phyloP scores from a whole-genome alignment of 2,888 invertebrate species.

The Tachina grossa region DNA sequence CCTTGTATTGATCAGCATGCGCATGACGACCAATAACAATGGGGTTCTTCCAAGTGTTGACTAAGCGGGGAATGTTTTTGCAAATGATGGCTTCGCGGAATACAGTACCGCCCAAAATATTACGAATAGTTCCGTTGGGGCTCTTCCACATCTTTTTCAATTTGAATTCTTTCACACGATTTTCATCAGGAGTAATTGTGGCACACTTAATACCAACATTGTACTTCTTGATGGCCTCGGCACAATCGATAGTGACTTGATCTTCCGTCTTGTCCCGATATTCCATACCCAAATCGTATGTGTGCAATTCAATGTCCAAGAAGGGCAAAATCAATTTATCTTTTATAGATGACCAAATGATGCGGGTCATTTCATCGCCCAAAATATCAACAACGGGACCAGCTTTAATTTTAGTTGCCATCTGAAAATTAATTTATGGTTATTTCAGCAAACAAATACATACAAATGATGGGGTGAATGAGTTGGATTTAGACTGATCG shows the following conservation, averaged over 20 bases:
- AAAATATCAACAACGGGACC: conserved; percentile 96
- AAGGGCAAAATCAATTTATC: conserved; percentile 98
- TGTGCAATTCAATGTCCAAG: conserved; percentile 96
- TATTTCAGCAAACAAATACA: neutral
- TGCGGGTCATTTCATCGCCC: conserved; percentile 98
- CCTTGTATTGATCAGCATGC: conserved; percentile 98
- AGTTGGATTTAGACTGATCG: neutral
- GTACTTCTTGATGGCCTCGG: conserved; percentile 97
- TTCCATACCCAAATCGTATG: conserved; percentile 97
- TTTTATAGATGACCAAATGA: conserved; percentile 99
- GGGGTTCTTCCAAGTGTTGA: conserved; percentile 96
- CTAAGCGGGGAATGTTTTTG: conserved; percentile 97
- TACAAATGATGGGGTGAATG: neutral
- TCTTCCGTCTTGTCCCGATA: conserved; percentile 96
- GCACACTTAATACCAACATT: conserved; percentile 99
- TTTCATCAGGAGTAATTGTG: conserved; percentile 98
- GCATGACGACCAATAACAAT: conserved; percentile 99
- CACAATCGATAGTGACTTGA: conserved; percentile 97
- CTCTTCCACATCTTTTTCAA: conserved; percentile 96
- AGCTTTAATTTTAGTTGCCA: conserved; percentile 86
- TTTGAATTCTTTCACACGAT: conserved; percentile 95
- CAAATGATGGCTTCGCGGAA: conserved; percentile 95
- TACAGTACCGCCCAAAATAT: conserved; percentile 89
- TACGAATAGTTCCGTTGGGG: conserved; percentile 94
- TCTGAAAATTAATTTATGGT: conserved; percentile 74